Base-by-base conservation (phyloP, 2,797 vertebrate genomes). In the Hydrophis major region DNA sequence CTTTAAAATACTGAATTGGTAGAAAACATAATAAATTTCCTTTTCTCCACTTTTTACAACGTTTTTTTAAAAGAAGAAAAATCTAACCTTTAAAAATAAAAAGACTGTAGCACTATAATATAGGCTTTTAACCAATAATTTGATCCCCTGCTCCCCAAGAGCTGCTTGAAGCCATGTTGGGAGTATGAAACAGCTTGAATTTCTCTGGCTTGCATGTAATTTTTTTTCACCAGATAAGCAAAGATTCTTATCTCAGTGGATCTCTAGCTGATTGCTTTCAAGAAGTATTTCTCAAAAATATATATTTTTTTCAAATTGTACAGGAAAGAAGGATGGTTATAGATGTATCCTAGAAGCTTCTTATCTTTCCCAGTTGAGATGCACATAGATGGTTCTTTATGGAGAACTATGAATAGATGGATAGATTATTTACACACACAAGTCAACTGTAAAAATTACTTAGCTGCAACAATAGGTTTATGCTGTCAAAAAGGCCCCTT, bases 221-320 rank as follows among this genome's bases (percentile, higher is more conserved):
- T 63, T 92, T 87, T 90, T 78, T 78, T 10, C 53, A 78, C 47
- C 61, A 88, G 56, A 88, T 86, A 83, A 92, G 92, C 63, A 83
- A 90, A 88, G 83, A 83, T 88, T 57, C 61, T 8, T n/a, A 20
- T 5, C 50, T 78, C 3, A 28, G 47, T 50, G 88, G 57, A 83
- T 90, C 42, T 94, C 28, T 60, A 86, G 0, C 37, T 93, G 27
- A 7, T 50, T 95, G 78, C 50, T 95, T 95, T 95, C 94, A 95
- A 91, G 28, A 90, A 90, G 83, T 90, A 90, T 63, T 94, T 83
- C 28, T 60, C 61, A 55, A 92, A 91, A 87, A 93, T 93, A 28
- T 94, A 92, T 90, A 93, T 94, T 91, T 93, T 90, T 16, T 74
- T 92, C 92, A 66, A 93, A 0, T 95, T 94, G 93, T 66, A 93